Conservation (phyloP, 2,888 invertebrate species). For the Pedicia rivosa region DNA sequence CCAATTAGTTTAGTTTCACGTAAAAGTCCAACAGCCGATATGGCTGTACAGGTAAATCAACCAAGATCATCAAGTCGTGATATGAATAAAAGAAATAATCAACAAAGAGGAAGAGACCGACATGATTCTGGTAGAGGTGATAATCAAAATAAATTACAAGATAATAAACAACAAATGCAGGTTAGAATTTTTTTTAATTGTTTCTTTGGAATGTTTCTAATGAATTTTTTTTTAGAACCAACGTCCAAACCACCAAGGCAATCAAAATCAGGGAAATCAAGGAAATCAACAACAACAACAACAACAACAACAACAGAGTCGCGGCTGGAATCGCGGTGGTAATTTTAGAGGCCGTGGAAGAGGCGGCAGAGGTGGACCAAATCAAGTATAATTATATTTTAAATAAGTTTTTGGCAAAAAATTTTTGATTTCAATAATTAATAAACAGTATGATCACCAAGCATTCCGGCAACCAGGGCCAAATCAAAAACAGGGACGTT, state of each 20-base stretch:
- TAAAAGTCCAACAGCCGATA: conserved; percentile 76
- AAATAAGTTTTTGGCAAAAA: not conserved
- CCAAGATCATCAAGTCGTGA: conserved; percentile 12
- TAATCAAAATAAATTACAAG: conserved; percentile 15
- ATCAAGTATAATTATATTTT: conserved; percentile 24
- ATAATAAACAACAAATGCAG: too few species aligned
- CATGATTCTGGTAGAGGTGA: conserved; percentile 28
- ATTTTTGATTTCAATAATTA: not conserved
- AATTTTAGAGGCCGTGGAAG: conserved; percentile 28
- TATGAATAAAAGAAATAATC: conserved; percentile 12
- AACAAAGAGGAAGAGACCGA: conserved; percentile 22
- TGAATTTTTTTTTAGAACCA: not conserved
- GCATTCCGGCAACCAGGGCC: conserved; percentile 32
- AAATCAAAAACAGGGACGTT: conserved; percentile 35
- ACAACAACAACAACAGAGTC: conserved; percentile 19
- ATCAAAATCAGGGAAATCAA: conserved; percentile 25
- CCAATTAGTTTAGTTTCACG: conserved; percentile 57
- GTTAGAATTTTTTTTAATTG: too few species aligned
- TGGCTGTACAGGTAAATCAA: conserved; percentile 53
- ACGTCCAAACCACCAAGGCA: conserved; percentile 20
- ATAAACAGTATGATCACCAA: conserved; percentile 7
- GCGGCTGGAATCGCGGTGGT: conserved; percentile 27
- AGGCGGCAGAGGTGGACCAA: conserved; percentile 25
- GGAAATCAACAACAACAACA: conserved; percentile 26
- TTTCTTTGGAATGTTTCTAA: too few species aligned